Evolutionary conservation across 2,888 invertebrate genomes (phyloP).

Genomic region (Brassicogethes aeneus): DNA sequence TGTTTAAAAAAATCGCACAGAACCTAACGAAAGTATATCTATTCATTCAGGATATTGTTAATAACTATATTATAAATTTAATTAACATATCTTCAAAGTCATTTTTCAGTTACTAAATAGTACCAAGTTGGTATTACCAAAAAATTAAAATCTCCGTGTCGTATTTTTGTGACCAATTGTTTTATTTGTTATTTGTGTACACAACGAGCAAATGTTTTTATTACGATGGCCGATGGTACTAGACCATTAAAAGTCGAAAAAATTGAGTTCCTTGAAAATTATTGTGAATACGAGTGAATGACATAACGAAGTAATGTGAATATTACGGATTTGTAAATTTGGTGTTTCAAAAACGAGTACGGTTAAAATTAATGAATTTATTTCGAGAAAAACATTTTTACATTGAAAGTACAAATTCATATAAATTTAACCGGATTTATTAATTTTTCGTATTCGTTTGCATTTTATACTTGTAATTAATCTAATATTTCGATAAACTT

Average conservation of each 20-base stretch:
- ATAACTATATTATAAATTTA: no score
- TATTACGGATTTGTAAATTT: constrained; percentile 1
- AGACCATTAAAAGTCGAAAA: no score
- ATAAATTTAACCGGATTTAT: background rate
- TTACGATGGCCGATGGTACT: background rate
- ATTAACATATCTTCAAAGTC: no score
- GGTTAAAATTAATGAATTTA: background rate
- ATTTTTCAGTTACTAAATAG: no score
- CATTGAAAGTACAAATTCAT: background rate
- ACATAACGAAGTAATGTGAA: no score
- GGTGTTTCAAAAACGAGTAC: background rate
- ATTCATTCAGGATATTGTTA: no score
- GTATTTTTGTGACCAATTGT: no score
- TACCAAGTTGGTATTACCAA: no score
- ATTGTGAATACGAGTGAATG: background rate
- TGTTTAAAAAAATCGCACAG: no score
- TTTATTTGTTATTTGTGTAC: constrained; percentile 7
- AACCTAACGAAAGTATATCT: no score
- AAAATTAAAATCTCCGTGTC: no score
- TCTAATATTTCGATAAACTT: constrained; percentile 19
- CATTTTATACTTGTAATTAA: constrained; percentile 18
- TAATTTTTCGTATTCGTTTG: background rate
- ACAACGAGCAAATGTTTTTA: constrained; percentile 13
- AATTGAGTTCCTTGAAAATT: background rate
- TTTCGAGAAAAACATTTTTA: background rate